Percentiles rank a stretch among this genome's conserved stretches.
These are phyloP conservation scores for Corythoichthys intestinalis DNA, from an alignment of 2,113 vertebrate genomes.

Conservation along the genomic window DNA sequence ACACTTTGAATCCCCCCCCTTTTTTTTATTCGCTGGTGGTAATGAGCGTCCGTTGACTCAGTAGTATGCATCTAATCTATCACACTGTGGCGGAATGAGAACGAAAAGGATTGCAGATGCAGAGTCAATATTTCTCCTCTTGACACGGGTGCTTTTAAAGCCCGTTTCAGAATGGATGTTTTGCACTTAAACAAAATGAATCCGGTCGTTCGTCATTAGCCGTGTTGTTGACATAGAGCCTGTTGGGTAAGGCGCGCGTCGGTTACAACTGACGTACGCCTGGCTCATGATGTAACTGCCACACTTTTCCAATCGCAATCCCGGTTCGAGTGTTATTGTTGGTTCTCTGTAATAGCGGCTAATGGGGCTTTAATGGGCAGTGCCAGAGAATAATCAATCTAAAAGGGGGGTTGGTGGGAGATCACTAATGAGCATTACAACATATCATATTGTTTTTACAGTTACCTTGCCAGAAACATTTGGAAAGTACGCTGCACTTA, in stretches of 20 bases:
- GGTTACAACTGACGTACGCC: not conserved
- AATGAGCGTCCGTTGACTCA: constrained; percentile 31
- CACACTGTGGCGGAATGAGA: constrained; percentile 35
- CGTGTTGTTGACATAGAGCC: constrained; percentile 21
- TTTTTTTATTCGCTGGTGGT: constrained; percentile 17
- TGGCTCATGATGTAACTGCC: constrained; percentile 27
- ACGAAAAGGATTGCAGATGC: constrained; percentile 29
- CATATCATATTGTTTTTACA: constrained; percentile 40
- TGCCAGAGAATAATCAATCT: constrained; percentile 61
- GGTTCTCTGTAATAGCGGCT: constrained; percentile 56
- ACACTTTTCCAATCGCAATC: constrained; percentile 33
- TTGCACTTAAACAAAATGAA: constrained; percentile 60
- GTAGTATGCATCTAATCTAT: constrained; percentile 41
- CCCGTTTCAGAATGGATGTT: constrained; percentile 55
- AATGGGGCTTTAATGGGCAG: constrained; percentile 67
- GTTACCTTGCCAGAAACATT: constrained; percentile 8
- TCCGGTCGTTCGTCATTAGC: constrained; percentile 55
- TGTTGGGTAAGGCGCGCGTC: not conserved
- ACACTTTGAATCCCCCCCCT: constrained; percentile 21
- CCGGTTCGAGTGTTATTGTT: constrained; percentile 52
- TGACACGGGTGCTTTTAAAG: constrained; percentile 47
- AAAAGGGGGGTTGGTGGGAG: constrained; percentile 20
- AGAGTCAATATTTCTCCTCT: constrained; percentile 48
- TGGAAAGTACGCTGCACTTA: not conserved
- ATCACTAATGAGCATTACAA: constrained; percentile 42